Evolutionary conservation across 2,888 invertebrate genomes (phyloP).

Genomic region (Machimus rusticus): DNA sequence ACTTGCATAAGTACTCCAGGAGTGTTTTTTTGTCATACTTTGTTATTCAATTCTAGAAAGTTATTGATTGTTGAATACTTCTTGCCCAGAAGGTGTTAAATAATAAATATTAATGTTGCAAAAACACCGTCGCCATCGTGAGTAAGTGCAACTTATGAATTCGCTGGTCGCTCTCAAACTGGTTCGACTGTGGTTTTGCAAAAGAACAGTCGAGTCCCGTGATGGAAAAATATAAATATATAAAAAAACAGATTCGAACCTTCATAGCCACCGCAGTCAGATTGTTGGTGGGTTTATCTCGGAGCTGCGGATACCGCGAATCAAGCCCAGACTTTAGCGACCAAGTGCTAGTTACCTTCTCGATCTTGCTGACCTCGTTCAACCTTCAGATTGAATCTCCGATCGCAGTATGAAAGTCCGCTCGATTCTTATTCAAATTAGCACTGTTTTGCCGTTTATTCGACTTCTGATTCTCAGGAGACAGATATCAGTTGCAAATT

Average conservation of each 20-base stretch:
- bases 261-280: neutral
- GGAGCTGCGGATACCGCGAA: neutral
- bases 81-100: neutral
- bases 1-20: neutral
- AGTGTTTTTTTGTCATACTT: neutral
- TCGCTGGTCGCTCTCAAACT: neutral
- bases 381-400: constrained; percentile 4
- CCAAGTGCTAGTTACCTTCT: constrained; percentile 3
- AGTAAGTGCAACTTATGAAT: neutral
- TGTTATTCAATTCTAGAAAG: neutral
- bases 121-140: neutral
- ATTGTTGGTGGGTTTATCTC: neutral
- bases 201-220: neutral
- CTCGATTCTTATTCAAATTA: neutral
- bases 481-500: neutral
- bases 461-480: neutral
- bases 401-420: neutral
- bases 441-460: neutral
- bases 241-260: neutral
- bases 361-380: constrained; percentile 28
- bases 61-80: neutral
- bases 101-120: neutral
- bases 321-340: neutral
- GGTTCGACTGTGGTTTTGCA: neutral
- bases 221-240: neutral